Evolutionary conservation across 2,797 vertebrate species (phyloP).

Genomic region (Sandelia bainsii): DNA sequence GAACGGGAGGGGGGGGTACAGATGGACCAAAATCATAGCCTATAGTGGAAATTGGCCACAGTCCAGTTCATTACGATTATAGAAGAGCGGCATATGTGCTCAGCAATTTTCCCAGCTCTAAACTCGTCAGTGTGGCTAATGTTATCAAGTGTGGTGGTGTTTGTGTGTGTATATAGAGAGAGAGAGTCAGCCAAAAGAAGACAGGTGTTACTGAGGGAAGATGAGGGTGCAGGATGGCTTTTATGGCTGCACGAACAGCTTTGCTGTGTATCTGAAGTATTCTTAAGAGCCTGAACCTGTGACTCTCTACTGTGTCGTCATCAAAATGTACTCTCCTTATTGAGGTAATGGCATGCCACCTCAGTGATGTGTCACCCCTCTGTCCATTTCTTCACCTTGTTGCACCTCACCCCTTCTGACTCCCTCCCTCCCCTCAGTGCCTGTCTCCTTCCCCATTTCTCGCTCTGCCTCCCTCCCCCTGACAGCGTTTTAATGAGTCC

Average conservation of each 20-base stretch:
- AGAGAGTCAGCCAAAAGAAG: constrained; percentile 47
- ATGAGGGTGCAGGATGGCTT: constrained; percentile 45
- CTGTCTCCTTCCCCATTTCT: constrained; percentile 41
- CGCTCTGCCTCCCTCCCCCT: constrained; percentile 47
- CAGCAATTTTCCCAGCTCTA: constrained; percentile 60
- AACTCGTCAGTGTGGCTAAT: constrained; percentile 62
- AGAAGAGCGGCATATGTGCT: constrained; percentile 75
- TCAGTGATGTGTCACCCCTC: constrained; percentile 26
- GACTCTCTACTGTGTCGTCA: constrained; percentile 23
- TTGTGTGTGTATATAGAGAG: constrained; percentile 32
- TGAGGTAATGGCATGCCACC: constrained; percentile 29
- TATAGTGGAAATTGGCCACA: constrained; percentile 76
- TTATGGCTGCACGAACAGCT: constrained; percentile 59
- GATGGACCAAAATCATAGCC: constrained; percentile 79
- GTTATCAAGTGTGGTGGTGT: constrained; percentile 46
- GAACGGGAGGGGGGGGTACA: constrained; percentile 52
- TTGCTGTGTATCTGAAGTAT: constrained; percentile 54
- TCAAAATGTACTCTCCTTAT: constrained; percentile 30
- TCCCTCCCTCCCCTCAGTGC: constrained; percentile 11
- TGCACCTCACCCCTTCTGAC: constrained; percentile 30
- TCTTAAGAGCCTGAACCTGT: constrained; percentile 57
- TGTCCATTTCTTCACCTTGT: constrained; percentile 51
- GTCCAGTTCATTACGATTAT: constrained; percentile 76
- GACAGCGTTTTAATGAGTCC: constrained; percentile 74
- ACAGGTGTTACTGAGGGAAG: constrained; percentile 61